Evolutionary conservation across 2,113 vertebrate species (phyloP).

Genomic region (Xiphias gladius): DNA sequence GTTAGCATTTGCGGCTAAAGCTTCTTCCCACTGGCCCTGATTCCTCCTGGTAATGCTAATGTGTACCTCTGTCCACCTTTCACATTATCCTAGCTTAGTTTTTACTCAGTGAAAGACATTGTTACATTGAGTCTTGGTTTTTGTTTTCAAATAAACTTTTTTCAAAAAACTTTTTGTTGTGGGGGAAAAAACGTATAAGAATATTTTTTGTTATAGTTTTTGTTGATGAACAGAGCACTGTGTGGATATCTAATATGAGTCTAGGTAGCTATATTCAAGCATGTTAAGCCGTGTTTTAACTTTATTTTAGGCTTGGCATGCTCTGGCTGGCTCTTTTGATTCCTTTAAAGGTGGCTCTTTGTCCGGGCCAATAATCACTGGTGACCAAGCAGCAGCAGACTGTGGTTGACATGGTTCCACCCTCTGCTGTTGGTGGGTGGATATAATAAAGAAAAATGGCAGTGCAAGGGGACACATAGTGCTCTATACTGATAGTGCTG

Average conservation of each 20-base stretch:
- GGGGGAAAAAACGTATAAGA: neutral
- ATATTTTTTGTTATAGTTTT: neutral
- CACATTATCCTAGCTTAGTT: no score
- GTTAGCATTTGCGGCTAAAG: neutral
- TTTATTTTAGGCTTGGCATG: slow-evolving; percentile 32
- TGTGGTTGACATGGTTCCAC: slow-evolving; percentile 75
- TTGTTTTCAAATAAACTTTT: neutral
- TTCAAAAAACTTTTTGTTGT: no score
- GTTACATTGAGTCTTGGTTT: neutral
- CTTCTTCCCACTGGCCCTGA: no score
- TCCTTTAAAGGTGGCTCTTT: slow-evolving; percentile 42
- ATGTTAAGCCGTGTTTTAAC: slow-evolving; percentile 4
- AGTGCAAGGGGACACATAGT: neutral
- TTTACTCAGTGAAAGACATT: neutral
- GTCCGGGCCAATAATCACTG: slow-evolving; percentile 65
- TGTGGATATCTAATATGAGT: neutral
- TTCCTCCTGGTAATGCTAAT: neutral
- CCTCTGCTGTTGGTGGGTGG: slow-evolving; percentile 72
- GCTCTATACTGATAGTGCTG: slow-evolving; percentile 22
- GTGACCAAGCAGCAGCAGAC: slow-evolving; percentile 79
- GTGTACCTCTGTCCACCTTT: neutral
- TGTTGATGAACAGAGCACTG: neutral
- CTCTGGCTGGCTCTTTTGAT: slow-evolving; percentile 13
- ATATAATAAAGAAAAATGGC: slow-evolving; percentile 76
- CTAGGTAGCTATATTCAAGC: neutral